Percentiles rank a stretch among this genome's conserved stretches.
Evolutionary conservation across 1,140 invertebrate species (phyloP).

Genomic region (Helicoverpa zea): DNA sequence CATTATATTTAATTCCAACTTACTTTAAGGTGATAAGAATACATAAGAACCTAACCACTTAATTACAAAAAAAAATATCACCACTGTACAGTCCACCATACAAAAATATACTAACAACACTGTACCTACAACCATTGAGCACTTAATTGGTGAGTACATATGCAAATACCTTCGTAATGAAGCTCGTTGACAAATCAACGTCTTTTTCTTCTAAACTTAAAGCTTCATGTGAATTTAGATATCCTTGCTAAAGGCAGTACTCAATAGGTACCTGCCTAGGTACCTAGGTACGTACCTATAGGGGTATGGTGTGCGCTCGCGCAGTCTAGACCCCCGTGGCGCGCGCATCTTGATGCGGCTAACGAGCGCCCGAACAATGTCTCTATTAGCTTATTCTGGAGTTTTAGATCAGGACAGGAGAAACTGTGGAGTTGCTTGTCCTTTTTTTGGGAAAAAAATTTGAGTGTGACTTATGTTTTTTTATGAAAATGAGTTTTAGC

Average conservation of each 20-base stretch:
- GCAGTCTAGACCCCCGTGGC: slow-evolving; percentile 53
- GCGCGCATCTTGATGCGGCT: slow-evolving; percentile 72
- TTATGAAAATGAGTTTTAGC: not conserved
- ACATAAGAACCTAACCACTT: no score
- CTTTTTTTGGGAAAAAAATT: slow-evolving; percentile 7
- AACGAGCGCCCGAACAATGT: slow-evolving; percentile 83
- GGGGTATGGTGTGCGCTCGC: not conserved
- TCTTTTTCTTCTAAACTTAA: slow-evolving; percentile 31
- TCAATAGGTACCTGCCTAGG: not conserved
- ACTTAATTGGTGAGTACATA: slow-evolving; percentile 20
- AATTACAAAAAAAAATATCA: no score
- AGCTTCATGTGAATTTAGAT: slow-evolving; percentile 27
- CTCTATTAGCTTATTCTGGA: slow-evolving; percentile 83
- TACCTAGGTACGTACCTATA: not conserved
- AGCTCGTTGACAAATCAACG: slow-evolving; percentile 30
- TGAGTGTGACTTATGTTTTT: not conserved
- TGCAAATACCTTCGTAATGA: slow-evolving; percentile 14
- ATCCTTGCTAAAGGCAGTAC: not conserved
- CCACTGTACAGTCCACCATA: not conserved
- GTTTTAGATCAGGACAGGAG: slow-evolving; percentile 64
- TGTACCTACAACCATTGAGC: not conserved
- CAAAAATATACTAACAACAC: not conserved
- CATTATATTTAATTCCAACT: no score
- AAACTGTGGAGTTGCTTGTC: slow-evolving; percentile 56
- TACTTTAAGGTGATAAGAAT: no score